Evolutionary conservation across 2,797 vertebrate genomes (phyloP).

Genomic region (Myotis planiceps): DNA sequence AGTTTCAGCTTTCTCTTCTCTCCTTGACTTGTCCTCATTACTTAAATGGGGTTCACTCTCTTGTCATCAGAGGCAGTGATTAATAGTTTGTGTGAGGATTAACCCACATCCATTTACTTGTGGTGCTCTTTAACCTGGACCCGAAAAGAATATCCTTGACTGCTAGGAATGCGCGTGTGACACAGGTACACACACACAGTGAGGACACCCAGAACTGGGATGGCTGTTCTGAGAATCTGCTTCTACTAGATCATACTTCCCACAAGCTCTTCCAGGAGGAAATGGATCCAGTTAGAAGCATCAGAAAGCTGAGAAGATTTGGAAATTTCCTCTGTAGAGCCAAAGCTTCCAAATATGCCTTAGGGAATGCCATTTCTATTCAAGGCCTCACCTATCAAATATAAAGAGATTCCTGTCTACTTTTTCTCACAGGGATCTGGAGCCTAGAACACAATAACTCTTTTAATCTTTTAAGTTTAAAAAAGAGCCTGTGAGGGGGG

Average conservation of each 20-base stretch:
- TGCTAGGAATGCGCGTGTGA: not conserved
- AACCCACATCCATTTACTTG: not conserved
- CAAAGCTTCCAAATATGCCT: not conserved
- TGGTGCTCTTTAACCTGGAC: not conserved
- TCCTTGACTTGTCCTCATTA: not conserved
- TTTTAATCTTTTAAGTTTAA: conserved; percentile 18
- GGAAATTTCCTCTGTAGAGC: not conserved
- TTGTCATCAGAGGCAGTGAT: not conserved
- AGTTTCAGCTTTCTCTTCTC: not conserved
- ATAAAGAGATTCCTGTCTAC: not conserved
- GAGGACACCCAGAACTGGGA: not conserved
- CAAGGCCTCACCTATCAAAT: not conserved
- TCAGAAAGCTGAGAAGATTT: not conserved
- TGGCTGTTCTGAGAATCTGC: not conserved
- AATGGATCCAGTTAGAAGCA: not conserved
- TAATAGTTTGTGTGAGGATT: not conserved
- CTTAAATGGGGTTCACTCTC: not conserved
- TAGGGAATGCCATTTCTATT: not conserved
- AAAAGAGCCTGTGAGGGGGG: not conserved
- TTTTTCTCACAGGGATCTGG: conserved; percentile 6
- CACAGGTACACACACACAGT: fast-evolving
- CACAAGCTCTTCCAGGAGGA: not conserved
- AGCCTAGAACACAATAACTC: not conserved
- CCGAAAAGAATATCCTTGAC: not conserved
- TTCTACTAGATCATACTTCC: not conserved